A percentile compares a stretch with the other conserved stretches of the same genome.
These are phyloP conservation scores for Lophius americanus DNA, from an alignment of 2,797 vertebrate genomes.

Conservation along the genomic window DNA sequence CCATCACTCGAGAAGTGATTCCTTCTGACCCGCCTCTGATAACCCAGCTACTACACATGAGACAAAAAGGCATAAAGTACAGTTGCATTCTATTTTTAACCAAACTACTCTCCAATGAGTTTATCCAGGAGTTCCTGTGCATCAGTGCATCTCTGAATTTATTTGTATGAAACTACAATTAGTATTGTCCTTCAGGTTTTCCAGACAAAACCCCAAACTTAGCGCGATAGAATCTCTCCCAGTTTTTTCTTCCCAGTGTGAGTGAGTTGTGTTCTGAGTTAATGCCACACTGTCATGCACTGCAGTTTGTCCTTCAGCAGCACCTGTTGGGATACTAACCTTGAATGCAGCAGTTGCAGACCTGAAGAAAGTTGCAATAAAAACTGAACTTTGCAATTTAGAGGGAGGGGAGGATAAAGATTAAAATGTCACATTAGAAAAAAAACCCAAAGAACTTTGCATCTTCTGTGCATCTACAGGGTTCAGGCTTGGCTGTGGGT, in stretches of 20 bases:
- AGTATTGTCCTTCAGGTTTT: neutral
- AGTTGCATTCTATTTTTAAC: constrained; percentile 83
- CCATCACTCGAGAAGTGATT: neutral
- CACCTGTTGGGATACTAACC: constrained; percentile 85
- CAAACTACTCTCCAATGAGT: constrained; percentile 36
- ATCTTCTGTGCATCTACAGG: constrained; percentile 43
- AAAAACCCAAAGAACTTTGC: constrained; percentile 28
- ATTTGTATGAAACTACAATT: neutral
- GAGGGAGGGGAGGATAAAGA: neutral
- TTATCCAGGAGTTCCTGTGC: neutral
- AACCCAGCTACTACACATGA: constrained; percentile 11
- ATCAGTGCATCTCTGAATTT: neutral
- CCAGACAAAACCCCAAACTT: neutral
- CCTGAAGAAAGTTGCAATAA: constrained; percentile 23
- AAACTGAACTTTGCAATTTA: constrained; percentile 8
- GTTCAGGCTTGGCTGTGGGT: constrained; percentile 42
- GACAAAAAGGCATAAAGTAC: constrained; percentile 60
- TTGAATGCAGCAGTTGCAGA: constrained; percentile 71
- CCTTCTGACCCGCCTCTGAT: neutral
- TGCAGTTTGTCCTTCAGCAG: constrained; percentile 48
- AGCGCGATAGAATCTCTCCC: neutral
- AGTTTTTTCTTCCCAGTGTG: neutral
- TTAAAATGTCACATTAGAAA: constrained; percentile 5
- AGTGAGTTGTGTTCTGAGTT: constrained; percentile 31
- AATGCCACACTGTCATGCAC: constrained; percentile 56